Evolutionary conservation across 2,113 vertebrate genomes (phyloP).

Genomic region (Opisthocomus hoazin): DNA sequence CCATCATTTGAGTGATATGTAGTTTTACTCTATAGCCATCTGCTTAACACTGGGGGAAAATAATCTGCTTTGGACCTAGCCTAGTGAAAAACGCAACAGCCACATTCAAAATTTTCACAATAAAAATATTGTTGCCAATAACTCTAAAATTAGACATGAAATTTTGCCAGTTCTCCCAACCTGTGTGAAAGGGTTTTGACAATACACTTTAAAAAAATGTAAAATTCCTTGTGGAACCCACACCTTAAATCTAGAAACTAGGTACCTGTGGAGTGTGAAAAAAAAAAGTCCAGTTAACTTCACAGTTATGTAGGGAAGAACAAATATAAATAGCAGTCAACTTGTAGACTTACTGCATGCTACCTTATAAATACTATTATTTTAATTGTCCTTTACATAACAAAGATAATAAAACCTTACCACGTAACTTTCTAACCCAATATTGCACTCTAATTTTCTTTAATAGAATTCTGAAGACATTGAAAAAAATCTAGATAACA

Average conservation of each 20-base stretch:
- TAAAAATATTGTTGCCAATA: neutral
- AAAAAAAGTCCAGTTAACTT: neutral
- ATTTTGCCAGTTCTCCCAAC: neutral
- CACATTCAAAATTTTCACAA: neutral
- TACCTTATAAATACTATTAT: neutral
- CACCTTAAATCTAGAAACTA: neutral
- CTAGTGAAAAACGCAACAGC: neutral
- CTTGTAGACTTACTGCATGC: neutral
- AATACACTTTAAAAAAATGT: neutral
- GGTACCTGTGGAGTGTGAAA: neutral
- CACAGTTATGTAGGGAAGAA: neutral
- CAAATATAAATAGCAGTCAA: neutral
- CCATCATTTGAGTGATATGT: neutral
- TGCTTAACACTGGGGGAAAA: neutral
- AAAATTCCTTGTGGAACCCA: neutral
- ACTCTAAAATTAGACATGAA: neutral
- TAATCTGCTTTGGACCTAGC: neutral
- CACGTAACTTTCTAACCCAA: neutral
- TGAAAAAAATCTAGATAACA: neutral
- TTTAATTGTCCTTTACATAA: neutral
- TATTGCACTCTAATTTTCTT: neutral
- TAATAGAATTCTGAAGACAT: neutral
- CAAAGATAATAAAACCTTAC: neutral
- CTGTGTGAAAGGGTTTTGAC: neutral
- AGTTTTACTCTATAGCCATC: neutral